Conservation (phyloP, 92 coral and sea anemone genomes). For the Epizoanthus fatuus region DNA sequence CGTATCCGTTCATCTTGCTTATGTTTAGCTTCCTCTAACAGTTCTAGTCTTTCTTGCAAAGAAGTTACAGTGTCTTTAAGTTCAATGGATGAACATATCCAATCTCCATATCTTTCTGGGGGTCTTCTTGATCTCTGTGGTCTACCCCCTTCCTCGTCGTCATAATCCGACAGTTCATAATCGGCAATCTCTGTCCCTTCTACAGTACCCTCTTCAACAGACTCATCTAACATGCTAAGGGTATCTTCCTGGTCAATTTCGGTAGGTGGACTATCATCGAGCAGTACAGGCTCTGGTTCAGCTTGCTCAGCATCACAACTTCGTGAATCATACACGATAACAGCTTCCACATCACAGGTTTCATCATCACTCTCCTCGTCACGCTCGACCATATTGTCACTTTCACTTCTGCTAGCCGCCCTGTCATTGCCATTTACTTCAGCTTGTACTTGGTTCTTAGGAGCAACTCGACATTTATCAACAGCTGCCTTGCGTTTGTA, state of each 20-base stretch:
- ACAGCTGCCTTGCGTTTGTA: conserved; percentile 7
- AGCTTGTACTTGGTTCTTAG: not conserved
- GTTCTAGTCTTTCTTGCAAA: not conserved
- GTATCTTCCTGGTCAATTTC: conserved; percentile 16
- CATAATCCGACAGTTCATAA: not conserved
- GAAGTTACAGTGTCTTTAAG: conserved; percentile 23
- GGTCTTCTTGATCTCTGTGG: conserved; percentile 26
- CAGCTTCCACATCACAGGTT: conserved; percentile 17
- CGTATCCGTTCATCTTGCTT: not conserved
- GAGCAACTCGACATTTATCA: conserved; percentile 4
- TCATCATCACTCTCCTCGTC: conserved; percentile 1
- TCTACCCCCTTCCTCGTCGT: conserved; percentile 16
- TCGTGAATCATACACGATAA: conserved; percentile 1
- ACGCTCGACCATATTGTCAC: not conserved
- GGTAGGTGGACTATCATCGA: conserved; percentile 23
- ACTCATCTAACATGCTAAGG: conserved; percentile 4
- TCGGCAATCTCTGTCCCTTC: not conserved
- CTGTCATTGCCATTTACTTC: conserved; percentile 12
- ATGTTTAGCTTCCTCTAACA: not conserved
- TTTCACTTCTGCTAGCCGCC: conserved; percentile 11
- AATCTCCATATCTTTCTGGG: conserved; percentile 44
- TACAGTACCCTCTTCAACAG: not conserved
- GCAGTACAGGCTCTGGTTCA: conserved; percentile 21
- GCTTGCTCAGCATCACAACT: conserved; percentile 19
- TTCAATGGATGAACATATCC: conserved; percentile 12